Percentiles rank a stretch among this genome's conserved stretches.
phyloP scores from a whole-genome alignment of 2,888 invertebrate species.

The Adela reaumurella region DNA sequence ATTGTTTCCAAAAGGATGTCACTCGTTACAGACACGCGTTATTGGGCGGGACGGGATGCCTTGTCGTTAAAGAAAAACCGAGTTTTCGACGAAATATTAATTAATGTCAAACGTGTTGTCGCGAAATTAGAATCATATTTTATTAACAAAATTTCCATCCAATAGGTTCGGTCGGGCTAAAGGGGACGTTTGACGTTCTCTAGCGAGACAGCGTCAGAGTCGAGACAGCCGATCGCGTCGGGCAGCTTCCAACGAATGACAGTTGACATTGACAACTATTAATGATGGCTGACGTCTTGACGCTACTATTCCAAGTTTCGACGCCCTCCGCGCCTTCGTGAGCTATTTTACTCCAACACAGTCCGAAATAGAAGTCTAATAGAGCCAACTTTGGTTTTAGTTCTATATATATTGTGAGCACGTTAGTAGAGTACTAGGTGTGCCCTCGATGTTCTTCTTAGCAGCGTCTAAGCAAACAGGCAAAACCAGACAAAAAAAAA shows the following conservation, averaged over 20 bases:
- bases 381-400: neutral
- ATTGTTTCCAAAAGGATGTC: conserved; percentile 28
- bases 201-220: neutral
- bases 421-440: too few species aligned
- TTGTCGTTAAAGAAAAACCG: neutral
- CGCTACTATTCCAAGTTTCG: conserved; percentile 13
- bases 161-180: neutral
- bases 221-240: conserved; percentile 8
- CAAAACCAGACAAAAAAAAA: too few species aligned
- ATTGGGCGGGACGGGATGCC: conserved; percentile 23
- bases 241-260: conserved; percentile 11
- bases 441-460: too few species aligned
- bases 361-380: neutral
- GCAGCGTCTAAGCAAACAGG: too few species aligned
- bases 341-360: neutral
- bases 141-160: neutral
- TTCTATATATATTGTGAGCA: too few species aligned
- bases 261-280: conserved; percentile 23
- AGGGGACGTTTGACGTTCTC: neutral
- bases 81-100: neutral
- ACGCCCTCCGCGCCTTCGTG: neutral
- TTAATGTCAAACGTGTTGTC: neutral
- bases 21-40: conserved; percentile 18
- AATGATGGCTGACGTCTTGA: conserved; percentile 21
- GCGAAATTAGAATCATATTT: neutral